Conservation (phyloP, 2,888 invertebrate species). For the Synanthedon tipuliformis region DNA sequence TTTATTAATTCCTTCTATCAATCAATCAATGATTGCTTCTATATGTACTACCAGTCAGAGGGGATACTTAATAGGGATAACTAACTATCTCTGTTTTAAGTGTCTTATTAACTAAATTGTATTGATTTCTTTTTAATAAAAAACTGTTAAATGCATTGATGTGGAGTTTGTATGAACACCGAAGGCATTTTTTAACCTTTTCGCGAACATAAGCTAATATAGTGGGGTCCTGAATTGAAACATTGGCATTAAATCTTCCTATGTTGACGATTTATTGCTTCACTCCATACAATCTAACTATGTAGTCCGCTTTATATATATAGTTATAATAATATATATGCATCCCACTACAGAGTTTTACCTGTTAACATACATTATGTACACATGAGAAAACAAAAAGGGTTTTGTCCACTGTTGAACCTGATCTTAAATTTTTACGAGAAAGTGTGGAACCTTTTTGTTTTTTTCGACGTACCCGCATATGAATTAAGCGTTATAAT, state of each 20-base stretch:
- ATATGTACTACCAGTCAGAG: too few relatives aligned
- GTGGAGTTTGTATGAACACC: too few relatives aligned
- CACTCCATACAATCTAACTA: constrained; percentile 8
- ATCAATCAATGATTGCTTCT: too few relatives aligned
- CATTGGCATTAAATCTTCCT: constrained; percentile 3
- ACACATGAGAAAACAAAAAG: not conserved
- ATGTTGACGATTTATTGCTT: constrained; percentile 10
- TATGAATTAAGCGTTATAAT: not conserved
- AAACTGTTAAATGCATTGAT: too few relatives aligned
- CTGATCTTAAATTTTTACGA: not conserved
- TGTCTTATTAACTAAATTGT: too few relatives aligned
- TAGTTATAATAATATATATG: constrained; percentile 10
- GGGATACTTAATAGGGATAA: too few relatives aligned
- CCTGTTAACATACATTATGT: constrained; percentile 32
- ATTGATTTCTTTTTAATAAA: too few relatives aligned
- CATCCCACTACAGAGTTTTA: constrained; percentile 36
- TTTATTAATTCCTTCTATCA: too few relatives aligned
- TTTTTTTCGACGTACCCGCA: not conserved
- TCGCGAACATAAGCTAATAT: too few relatives aligned
- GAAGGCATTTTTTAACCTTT: too few relatives aligned
- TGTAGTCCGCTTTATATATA: constrained; percentile 15
- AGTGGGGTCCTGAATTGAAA: constrained; percentile 2
- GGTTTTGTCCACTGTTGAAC: not conserved
- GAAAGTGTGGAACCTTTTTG: constrained; percentile 22
- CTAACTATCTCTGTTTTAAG: too few relatives aligned